phyloP scores from a whole-genome alignment of 2,888 invertebrate species.

The Drosophila flavopinicola region DNA sequence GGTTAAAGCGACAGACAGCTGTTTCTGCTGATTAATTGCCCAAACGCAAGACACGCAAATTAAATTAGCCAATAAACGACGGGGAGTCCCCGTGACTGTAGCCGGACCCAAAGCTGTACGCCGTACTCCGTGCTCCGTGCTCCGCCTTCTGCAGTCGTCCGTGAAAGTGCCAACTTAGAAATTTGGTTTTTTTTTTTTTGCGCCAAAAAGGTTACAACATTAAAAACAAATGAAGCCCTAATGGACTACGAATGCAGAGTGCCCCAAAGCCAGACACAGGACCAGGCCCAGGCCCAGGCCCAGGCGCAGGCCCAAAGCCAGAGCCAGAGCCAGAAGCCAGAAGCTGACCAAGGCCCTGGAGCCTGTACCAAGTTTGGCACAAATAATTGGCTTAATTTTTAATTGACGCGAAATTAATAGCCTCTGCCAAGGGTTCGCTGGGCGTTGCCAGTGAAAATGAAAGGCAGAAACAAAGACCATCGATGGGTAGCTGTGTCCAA shows the following conservation, averaged over 20 bases:
- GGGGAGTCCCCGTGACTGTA: conserved; percentile 47
- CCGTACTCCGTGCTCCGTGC: conserved; percentile 11
- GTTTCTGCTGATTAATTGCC: conserved; percentile 78
- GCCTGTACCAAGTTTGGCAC: conserved; percentile 50
- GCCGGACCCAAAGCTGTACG: conserved; percentile 14
- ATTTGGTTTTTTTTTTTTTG: conserved; percentile 68
- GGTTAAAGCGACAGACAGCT: conserved; percentile 77
- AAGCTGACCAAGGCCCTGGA: conserved; percentile 41
- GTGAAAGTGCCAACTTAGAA: conserved; percentile 78
- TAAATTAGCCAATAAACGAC: conserved; percentile 80
- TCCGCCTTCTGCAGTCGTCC: conserved; percentile 33
- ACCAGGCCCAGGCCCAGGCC: conserved; percentile 42
- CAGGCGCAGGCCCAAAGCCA: no score
- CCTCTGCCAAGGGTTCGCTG: conserved; percentile 46
- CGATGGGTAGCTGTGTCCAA: conserved; percentile 17
- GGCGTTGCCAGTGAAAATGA: conserved; percentile 39
- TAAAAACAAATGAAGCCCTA: conserved; percentile 80
- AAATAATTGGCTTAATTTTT: conserved; percentile 81
- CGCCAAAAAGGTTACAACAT: conserved; percentile 76
- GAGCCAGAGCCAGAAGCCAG: conserved; percentile 13
- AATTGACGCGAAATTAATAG: conserved; percentile 81
- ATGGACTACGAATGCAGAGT: conserved; percentile 67
- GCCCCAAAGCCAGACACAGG: conserved; percentile 23
- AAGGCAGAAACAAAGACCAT: conserved; percentile 23
- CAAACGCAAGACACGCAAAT: conserved; percentile 80